These are phyloP conservation scores for Cavia aperea DNA, from an alignment of 2,113 vertebrate species.

Conservation along the genomic window DNA sequence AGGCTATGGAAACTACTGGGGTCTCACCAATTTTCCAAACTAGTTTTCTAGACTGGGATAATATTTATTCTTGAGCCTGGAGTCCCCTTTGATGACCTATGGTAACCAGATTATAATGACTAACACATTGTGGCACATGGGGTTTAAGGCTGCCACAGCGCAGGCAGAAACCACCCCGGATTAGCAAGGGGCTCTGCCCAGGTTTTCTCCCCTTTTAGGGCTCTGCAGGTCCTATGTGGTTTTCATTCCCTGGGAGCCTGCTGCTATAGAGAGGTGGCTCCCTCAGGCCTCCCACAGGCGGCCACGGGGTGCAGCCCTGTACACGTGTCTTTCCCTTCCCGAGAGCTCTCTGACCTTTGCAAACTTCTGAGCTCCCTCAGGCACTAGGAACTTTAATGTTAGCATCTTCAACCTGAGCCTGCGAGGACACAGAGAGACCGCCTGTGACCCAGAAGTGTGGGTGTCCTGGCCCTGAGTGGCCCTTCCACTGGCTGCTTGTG, in stretches of 20 bases:
- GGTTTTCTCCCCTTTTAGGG: background rate
- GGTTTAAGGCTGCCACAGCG: background rate
- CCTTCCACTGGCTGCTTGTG: background rate
- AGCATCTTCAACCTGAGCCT: constrained; percentile 8
- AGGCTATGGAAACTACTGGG: too few species aligned
- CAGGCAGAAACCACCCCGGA: background rate
- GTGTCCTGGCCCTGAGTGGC: too few species aligned
- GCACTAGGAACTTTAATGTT: constrained; percentile 13
- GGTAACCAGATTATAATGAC: too few species aligned
- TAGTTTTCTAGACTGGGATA: too few species aligned
- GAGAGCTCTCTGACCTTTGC: background rate
- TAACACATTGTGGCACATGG: background rate
- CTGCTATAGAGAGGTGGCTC: background rate
- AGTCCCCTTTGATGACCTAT: background rate
- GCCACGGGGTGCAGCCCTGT: background rate
- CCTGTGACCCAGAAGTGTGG: too few species aligned
- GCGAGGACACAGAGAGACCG: background rate
- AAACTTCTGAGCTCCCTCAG: constrained; percentile 35
- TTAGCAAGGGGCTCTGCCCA: background rate
- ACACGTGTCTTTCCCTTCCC: background rate
- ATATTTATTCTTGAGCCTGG: too few species aligned
- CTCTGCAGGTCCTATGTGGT: background rate
- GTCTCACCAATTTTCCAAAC: too few species aligned
- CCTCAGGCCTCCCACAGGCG: too few species aligned
- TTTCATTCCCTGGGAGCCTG: background rate